Evolutionary conservation across 1,140 invertebrate genomes (phyloP).

Genomic region (Penaeus japonicus): DNA sequence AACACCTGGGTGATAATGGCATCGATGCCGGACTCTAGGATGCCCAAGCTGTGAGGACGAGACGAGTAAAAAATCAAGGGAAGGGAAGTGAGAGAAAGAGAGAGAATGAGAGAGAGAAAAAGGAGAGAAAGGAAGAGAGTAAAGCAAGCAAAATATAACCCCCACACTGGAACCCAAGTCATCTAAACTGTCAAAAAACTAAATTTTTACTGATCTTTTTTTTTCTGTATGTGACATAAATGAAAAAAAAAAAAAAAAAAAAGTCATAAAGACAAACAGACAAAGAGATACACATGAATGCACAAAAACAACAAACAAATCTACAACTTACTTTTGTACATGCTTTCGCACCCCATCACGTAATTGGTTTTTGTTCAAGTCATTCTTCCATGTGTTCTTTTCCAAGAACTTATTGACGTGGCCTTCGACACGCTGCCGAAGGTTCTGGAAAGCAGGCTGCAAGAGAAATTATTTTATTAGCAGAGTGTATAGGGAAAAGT

Average conservation of each 20-base stretch:
- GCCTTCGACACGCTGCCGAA: slow-evolving; percentile 86
- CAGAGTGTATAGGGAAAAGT: slow-evolving; percentile 17
- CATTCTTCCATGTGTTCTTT: slow-evolving; percentile 83
- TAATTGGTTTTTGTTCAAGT: slow-evolving; percentile 91
- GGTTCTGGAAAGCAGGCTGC: slow-evolving; percentile 91
- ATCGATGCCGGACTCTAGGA: slow-evolving; percentile 84
- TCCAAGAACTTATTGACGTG: slow-evolving; percentile 83
- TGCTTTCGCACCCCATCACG: slow-evolving; percentile 87
- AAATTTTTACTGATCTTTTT: background rate
- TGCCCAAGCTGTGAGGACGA: slow-evolving; percentile 76
- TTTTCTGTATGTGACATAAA: no score
- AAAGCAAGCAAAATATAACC: background rate
- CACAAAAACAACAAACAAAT: background rate
- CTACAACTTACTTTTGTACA: slow-evolving; percentile 81
- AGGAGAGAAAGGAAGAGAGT: background rate
- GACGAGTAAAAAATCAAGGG: no score
- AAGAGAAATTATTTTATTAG: slow-evolving; percentile 64
- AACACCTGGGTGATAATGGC: slow-evolving; percentile 95
- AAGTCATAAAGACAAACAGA: no score
- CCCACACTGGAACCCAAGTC: no score
- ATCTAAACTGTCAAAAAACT: no score
- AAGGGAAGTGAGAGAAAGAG: background rate
- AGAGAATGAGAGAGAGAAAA: background rate
- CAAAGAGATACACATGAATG: background rate
- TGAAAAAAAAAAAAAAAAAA: no score